These are phyloP conservation scores for Alosa sapidissima DNA, from an alignment of 2,797 vertebrate genomes.

Conservation along the genomic window DNA sequence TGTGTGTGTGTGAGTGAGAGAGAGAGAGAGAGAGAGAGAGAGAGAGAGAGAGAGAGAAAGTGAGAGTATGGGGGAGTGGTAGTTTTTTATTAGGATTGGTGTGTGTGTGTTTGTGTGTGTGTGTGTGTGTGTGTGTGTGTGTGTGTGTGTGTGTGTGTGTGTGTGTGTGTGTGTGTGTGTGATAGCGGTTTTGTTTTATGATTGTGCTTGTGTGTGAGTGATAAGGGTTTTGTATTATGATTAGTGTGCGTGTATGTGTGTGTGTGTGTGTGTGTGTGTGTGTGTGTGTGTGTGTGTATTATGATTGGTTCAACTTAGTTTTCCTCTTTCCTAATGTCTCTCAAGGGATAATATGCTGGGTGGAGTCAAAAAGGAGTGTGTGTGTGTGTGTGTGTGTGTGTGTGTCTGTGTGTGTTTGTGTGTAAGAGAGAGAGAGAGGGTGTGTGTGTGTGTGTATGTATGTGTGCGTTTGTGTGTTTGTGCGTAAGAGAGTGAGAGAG, in stretches of 20 bases:
- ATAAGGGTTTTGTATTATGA: no score
- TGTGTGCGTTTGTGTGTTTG: background rate
- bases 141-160: background rate
- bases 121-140: no score
- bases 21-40: no score
- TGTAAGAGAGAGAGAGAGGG: background rate
- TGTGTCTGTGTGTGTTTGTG: background rate
- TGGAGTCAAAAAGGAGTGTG: background rate
- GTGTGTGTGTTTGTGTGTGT: background rate
- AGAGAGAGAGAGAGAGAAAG: no score
- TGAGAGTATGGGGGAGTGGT: no score
- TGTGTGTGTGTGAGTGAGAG: background rate
- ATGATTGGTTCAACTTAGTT: slow-evolving; percentile 7
- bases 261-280: background rate
- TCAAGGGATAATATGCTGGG: background rate
- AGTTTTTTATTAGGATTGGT: no score
- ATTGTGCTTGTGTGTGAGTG: background rate
- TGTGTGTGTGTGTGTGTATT: background rate
- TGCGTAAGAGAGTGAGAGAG: background rate
- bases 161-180: slow-evolving; percentile 4
- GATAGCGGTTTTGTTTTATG: background rate
- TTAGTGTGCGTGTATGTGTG: background rate
- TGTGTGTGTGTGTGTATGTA: background rate
- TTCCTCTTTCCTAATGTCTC: slow-evolving; percentile 11
- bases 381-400: background rate